phyloP scores from a whole-genome alignment of 2,888 invertebrate species.

The Isoperla grammatica region DNA sequence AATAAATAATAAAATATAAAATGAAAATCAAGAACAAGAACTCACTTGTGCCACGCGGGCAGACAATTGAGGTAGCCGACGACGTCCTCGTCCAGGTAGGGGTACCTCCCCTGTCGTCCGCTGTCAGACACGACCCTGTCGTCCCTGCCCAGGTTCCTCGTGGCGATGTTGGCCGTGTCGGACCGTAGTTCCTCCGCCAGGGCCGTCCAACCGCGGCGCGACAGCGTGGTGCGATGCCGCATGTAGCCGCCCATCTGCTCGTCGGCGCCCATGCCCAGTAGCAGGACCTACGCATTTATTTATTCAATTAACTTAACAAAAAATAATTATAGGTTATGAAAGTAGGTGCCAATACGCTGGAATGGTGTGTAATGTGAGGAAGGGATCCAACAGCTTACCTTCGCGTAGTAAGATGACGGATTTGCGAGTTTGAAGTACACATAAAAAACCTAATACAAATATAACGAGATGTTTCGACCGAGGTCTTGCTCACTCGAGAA shows the following conservation, averaged over 20 bases:
- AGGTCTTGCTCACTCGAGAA: too few species aligned
- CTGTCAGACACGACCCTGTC: slow-evolving; percentile 89
- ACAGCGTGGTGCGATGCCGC: slow-evolving; percentile 72
- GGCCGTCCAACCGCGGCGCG: slow-evolving; percentile 51
- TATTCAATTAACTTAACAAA: too few species aligned
- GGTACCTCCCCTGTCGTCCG: slow-evolving; percentile 66
- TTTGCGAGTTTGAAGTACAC: too few species aligned
- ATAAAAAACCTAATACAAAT: too few species aligned
- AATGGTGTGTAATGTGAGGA: too few species aligned
- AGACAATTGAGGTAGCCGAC: slow-evolving; percentile 56
- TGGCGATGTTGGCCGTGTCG: slow-evolving; percentile 82
- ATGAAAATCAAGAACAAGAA: too few species aligned
- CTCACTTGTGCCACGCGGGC: slow-evolving; percentile 62
- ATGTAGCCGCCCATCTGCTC: slow-evolving; percentile 94
- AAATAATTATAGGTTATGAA: slow-evolving; percentile 12
- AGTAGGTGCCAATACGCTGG: too few species aligned
- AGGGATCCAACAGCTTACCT: too few species aligned
- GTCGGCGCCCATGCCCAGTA: slow-evolving; percentile 94
- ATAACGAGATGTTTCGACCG: too few species aligned
- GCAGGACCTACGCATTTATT: slow-evolving; percentile 67
- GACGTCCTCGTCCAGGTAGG: slow-evolving; percentile 27
- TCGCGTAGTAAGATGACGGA: too few species aligned
- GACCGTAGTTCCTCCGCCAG: slow-evolving; percentile 58
- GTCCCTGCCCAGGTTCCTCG: slow-evolving; percentile 90
- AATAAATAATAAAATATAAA: too few species aligned